phyloP scores from a whole-genome alignment of 1,140 invertebrate species.

The Neodiprion pinetum region DNA sequence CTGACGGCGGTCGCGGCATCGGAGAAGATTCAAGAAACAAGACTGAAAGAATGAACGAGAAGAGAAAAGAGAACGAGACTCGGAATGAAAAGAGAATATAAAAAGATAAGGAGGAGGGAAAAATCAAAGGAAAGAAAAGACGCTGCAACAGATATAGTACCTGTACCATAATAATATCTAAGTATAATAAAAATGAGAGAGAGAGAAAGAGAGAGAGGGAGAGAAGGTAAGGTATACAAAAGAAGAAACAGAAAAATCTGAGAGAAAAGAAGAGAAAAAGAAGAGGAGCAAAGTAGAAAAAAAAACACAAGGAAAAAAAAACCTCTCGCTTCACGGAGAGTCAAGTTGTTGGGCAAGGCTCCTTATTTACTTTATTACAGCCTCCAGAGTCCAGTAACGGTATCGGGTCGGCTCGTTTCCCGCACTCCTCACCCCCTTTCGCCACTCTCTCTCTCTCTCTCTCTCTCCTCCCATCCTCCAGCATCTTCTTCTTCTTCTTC shows the following conservation, averaged over 20 bases:
- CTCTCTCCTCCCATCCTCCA: slow-evolving; percentile 15
- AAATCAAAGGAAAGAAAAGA: too few species aligned
- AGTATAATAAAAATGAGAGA: too few species aligned
- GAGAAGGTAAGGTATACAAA: not conserved
- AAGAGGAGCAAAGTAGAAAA: not conserved
- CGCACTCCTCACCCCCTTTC: slow-evolving; percentile 30
- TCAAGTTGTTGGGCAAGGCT: slow-evolving; percentile 40
- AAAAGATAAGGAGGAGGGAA: too few species aligned
- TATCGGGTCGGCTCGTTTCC: slow-evolving; percentile 29
- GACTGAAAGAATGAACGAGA: too few species aligned
- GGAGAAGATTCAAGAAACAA: too few species aligned
- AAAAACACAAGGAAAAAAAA: slow-evolving; percentile 35
- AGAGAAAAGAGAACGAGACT: too few species aligned
- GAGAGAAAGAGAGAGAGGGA: too few species aligned
- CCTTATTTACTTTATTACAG: slow-evolving; percentile 52
- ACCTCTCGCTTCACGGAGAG: slow-evolving; percentile 30
- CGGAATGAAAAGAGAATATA: too few species aligned
- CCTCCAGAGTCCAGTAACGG: slow-evolving; percentile 42
- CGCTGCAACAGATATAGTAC: too few species aligned
- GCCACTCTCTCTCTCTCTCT: slow-evolving; percentile 8
- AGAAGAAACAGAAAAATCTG: not conserved
- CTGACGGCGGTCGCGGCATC: too few species aligned
- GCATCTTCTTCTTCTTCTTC: slow-evolving; percentile 16
- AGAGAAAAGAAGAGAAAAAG: not conserved
- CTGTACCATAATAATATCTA: too few species aligned